Evolutionary conservation across 2,888 invertebrate species (phyloP).

Genomic region (Kuschelorhynchus macadamiae): DNA sequence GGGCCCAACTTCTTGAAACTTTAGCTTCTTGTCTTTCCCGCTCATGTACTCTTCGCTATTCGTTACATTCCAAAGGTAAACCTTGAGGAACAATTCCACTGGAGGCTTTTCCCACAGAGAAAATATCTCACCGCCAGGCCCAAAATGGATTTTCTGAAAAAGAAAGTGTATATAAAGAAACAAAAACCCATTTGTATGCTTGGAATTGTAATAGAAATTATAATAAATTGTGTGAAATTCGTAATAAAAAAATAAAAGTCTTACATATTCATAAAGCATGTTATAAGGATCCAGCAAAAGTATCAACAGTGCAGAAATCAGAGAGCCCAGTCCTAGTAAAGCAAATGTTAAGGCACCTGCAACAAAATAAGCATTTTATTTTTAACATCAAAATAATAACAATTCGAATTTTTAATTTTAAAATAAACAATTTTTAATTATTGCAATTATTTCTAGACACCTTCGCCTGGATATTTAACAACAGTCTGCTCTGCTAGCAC

Average conservation of each 20-base stretch:
- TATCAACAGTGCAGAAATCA: conserved; percentile 77
- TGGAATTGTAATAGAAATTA: neutral
- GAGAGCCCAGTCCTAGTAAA: conserved; percentile 77
- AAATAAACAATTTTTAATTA: too few relatives aligned
- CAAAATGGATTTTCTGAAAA: conserved; percentile 79
- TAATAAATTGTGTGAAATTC: neutral
- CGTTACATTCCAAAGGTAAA: conserved; percentile 88
- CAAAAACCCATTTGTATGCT: too few relatives aligned
- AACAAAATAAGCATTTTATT: too few relatives aligned
- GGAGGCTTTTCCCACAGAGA: conserved; percentile 87
- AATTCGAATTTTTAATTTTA: too few relatives aligned
- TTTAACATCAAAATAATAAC: too few relatives aligned
- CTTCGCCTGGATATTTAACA: too few relatives aligned
- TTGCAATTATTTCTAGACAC: too few relatives aligned
- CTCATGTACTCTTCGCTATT: conserved; percentile 84
- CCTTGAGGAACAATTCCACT: conserved; percentile 82
- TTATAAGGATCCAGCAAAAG: conserved; percentile 81
- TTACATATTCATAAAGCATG: conserved; percentile 80
- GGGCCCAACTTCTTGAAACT: conserved; percentile 85
- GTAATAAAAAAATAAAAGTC: conserved; percentile 52
- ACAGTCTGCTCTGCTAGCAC: too few relatives aligned
- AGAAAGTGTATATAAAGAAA: conserved; percentile 22
- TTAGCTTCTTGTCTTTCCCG: conserved; percentile 78
- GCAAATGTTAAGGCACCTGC: conserved; percentile 81
- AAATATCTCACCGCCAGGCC: conserved; percentile 85